Base-by-base conservation (phyloP, 2,888 invertebrate species). In the Tiliacea aurago region DNA sequence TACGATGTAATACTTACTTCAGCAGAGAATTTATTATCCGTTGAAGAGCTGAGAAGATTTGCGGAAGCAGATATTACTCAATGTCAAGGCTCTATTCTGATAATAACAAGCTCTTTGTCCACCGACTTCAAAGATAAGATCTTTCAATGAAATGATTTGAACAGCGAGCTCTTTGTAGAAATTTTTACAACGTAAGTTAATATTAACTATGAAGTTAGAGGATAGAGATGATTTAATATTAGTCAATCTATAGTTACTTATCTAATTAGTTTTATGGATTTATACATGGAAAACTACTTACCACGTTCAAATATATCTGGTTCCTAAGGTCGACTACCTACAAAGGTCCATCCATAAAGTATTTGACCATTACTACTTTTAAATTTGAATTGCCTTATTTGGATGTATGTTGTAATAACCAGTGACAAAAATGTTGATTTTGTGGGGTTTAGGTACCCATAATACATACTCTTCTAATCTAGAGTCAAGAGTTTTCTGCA, bases 41-140 rank as follows among this genome's bases (percentile, higher is more conserved):
- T 83, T 90, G 89, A 90, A 89, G 89, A 90, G 88, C 84, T 83
- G 87, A 85, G 84, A 86, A 90, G 90, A 91, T 91, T 92, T 87
- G 86, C 85, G 88, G 90, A 89, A 89, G 89, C 83, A 90, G 90
- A 90, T 90, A 92, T 92, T 91, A 92, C 88, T 93, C 91, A 92
- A 90, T 88, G 92, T 92, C 92, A 90, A 90, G 84, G 87, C 86
- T 86, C 86, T 88, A 87, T 90, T 86, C 85, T 83, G 86, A 88
- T 89, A 85, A 89, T 86, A 89, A 88, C 87, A 86, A 86, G 86
- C 83, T 86, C 85, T 86, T 88, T 74, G 86, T 83, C 73, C 84
- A 85, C 83, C 80, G 86, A 81, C 86, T 80, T 85, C 88, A 85
- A 86, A 86, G 78, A 70, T 81, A 68, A 23, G 61, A 71, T 72